Evolutionary conservation across 2,888 invertebrate species (phyloP).

Genomic region (Lampropteryx suffumata): DNA sequence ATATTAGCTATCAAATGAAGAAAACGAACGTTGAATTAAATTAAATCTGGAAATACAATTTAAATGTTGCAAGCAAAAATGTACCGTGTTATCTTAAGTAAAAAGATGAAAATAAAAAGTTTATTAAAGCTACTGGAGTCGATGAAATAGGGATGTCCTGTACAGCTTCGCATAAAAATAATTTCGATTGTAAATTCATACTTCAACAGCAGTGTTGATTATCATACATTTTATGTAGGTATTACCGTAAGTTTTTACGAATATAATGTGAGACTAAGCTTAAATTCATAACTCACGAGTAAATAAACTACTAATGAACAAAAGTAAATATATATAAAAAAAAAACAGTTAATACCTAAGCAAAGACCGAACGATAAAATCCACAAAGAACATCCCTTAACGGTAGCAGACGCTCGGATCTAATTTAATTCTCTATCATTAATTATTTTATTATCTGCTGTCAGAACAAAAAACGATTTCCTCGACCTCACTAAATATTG

Average conservation of each 20-base stretch:
- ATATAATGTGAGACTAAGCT: too few relatives aligned
- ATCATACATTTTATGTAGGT: too few relatives aligned
- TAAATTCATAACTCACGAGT: too few relatives aligned
- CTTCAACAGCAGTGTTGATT: too few relatives aligned
- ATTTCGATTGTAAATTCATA: neutral
- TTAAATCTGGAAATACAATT: slow-evolving; percentile 27
- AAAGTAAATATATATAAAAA: too few relatives aligned
- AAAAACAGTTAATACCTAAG: too few relatives aligned
- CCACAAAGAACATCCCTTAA: neutral
- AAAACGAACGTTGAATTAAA: slow-evolving; percentile 31
- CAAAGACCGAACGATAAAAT: too few relatives aligned
- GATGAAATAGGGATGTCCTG: slow-evolving; percentile 12
- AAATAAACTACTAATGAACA: too few relatives aligned
- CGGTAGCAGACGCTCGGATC: slow-evolving; percentile 3
- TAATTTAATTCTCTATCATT: slow-evolving; percentile 10
- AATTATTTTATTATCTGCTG: slow-evolving; percentile 20
- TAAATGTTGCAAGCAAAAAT: slow-evolving; percentile 13
- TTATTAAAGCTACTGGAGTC: neutral
- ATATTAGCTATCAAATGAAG: slow-evolving; percentile 37
- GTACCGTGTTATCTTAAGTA: neutral
- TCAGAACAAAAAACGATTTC: slow-evolving; percentile 19
- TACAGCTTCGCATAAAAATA: slow-evolving; percentile 2
- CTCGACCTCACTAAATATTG: slow-evolving; percentile 11
- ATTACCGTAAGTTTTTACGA: too few relatives aligned
- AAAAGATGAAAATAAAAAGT: slow-evolving; percentile 13